These are phyloP conservation scores for Simalia tracyae DNA, from an alignment of 2,797 vertebrate species.

Conservation along the genomic window DNA sequence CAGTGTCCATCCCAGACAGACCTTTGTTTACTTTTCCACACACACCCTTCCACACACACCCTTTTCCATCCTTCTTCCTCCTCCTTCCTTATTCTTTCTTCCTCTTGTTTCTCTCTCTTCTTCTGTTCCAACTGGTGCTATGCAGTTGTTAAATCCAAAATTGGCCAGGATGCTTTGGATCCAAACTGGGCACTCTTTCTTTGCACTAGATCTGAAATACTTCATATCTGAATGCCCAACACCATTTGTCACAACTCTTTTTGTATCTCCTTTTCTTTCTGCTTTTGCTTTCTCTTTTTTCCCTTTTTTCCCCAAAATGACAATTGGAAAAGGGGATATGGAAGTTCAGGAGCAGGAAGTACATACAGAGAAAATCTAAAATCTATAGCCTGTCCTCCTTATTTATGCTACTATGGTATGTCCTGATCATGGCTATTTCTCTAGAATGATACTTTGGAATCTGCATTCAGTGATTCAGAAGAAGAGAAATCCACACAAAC, in stretches of 20 bases:
- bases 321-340: not conserved
- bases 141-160: not conserved
- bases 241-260: not conserved
- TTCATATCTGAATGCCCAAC: not conserved
- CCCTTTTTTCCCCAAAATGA: too few species aligned
- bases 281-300: not conserved
- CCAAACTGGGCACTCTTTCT: not conserved
- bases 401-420: not conserved
- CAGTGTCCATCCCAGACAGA: not conserved
- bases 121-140: not conserved
- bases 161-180: not conserved
- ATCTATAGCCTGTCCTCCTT: not conserved
- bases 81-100: not conserved
- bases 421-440: not conserved
- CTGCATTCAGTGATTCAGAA: not conserved
- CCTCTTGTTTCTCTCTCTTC: too few species aligned
- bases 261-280: not conserved
- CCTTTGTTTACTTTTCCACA: not conserved
- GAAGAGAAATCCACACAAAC: not conserved
- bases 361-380: not conserved
- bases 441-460: not conserved
- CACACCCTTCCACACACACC: rapidly evolving
- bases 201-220: not conserved
- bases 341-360: not conserved
- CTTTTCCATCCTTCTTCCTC: not conserved